phyloP scores from a whole-genome alignment of 2,113 vertebrate genomes.

The Nyctibius bracteatus region DNA sequence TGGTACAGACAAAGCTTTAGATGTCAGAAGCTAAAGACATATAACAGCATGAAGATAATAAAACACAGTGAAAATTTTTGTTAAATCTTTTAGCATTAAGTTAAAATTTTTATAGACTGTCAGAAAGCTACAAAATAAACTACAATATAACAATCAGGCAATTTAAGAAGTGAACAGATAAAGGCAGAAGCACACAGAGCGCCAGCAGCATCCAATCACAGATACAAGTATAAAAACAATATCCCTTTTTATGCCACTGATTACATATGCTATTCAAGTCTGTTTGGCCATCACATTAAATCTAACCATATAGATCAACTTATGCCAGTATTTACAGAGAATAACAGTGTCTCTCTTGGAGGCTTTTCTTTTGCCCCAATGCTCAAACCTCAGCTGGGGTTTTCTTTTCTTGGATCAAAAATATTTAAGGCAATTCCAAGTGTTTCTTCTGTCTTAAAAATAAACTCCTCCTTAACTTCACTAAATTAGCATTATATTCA shows the following conservation, averaged over 20 bases:
- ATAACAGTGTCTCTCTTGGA: not conserved
- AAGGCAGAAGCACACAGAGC: not conserved
- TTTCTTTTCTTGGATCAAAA: not conserved
- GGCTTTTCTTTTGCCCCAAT: not conserved
- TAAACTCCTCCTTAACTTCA: not conserved
- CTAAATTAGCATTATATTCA: not conserved
- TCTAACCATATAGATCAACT: not conserved
- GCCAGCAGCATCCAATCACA: not conserved
- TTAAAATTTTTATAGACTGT: not conserved
- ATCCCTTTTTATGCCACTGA: not conserved
- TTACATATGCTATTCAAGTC: not conserved
- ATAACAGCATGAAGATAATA: not conserved
- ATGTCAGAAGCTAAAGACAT: not conserved
- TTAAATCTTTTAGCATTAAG: not conserved
- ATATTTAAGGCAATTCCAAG: not conserved
- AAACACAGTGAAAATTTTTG: not conserved
- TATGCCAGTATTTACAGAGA: not conserved
- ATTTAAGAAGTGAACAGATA: not conserved
- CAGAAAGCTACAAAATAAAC: not conserved
- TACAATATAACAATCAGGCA: not conserved
- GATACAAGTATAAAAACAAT: not conserved
- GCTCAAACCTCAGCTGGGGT: not conserved
- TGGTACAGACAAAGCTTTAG: not conserved
- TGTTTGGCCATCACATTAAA: not conserved
- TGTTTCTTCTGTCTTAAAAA: not conserved